Evolutionary conservation across 2,888 invertebrate genomes (phyloP), one percentile per base, ranked within the genome.

Genomic region (Drosophila flavopinicola): DNA sequence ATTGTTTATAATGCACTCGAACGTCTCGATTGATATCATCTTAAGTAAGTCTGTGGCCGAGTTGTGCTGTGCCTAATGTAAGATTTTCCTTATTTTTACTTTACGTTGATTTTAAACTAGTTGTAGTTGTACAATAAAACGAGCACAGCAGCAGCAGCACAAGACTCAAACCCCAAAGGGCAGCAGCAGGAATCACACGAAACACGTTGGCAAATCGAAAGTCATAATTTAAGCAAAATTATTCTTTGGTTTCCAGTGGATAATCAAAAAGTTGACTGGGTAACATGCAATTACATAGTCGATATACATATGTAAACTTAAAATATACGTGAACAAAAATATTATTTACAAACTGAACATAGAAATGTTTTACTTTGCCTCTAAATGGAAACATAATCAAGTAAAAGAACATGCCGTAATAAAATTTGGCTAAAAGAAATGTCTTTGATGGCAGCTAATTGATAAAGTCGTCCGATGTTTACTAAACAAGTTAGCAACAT

Each of bases 1-100:
- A 80, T 87, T 89, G 87, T 88, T 89, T 89, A 65, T 85, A 85
- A 85, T 88, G 78, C 73, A 61, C 48, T 42, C 60, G 3, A 38
- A 27, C 37, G 69, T 47, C 47, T 75, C 51, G 56, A 58, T 65
- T 54, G 33, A 51, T 49, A 35, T 30, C 58, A 9, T 30, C 10
- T 63, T n/a, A n/a, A n/a, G 35, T 49, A 32, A 32, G 42, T 37
- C 17, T 53, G 29, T 44, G 49, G 56, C 45, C 37, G 29, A 32
- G 41, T 47, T 66, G 64, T 73, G 67, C 45, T 79, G 70, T 74
- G 76, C 74, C 64, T 65, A 56, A 64, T 77, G 85, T 87, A 87
- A 87, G 82, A 79, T 85, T 87, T 85, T 30, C 67, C 74, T 77
- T 85, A 79, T 77, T 68, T 87, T 85, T 85, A 85, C 80, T 53